Percentiles rank a stretch among this genome's conserved stretches.
Evolutionary conservation across 2,797 vertebrate genomes (phyloP).

Genomic region (Brachymystax lenok): DNA sequence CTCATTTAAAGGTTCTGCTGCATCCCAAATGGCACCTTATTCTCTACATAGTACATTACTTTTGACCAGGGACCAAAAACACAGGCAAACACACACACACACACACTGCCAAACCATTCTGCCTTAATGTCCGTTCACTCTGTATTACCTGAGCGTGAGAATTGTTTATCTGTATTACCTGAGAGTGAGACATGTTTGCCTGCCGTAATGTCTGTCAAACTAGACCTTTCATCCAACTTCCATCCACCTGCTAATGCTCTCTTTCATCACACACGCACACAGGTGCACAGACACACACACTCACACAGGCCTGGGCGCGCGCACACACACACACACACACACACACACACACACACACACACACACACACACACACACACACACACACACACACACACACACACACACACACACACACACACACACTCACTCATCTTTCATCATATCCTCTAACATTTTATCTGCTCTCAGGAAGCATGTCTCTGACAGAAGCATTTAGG

Average conservation of each 20-base stretch:
- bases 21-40: background rate
- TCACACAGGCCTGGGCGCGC: background rate
- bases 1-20: conserved; percentile 11
- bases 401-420: conserved; percentile 14
- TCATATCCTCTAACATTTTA: conserved; percentile 34
- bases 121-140: conserved; percentile 30
- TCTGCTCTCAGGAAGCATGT: conserved; percentile 59
- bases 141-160: background rate
- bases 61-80: conserved; percentile 9
- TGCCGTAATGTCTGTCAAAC: conserved; percentile 53
- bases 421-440: conserved; percentile 26
- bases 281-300: background rate
- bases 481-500: conserved; percentile 62
- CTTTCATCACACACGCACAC: background rate
- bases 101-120: conserved; percentile 9
- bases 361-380: background rate
- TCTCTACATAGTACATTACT: background rate
- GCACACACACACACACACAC: conserved; percentile 11
- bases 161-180: conserved; percentile 28
- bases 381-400: background rate
- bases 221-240: conserved; percentile 40
- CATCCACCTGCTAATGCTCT: conserved; percentile 34
- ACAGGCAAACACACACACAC: conserved; percentile 40
- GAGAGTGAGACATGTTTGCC: conserved; percentile 55
- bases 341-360: conserved; percentile 16